Conservation (phyloP, 2,888 invertebrate species). For the Lasioglossum vierecki region DNA sequence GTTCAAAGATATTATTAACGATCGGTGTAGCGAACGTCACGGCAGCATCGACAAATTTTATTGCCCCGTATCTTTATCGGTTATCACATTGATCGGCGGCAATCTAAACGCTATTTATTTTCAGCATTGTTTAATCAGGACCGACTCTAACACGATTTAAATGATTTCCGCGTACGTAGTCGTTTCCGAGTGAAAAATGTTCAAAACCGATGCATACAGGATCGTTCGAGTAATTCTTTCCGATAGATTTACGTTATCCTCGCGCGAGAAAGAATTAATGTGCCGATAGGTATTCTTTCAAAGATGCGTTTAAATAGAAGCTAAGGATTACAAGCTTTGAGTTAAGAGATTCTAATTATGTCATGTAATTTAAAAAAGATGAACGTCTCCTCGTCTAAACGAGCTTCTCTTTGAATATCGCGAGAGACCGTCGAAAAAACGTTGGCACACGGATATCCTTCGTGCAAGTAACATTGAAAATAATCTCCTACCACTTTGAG, state of each 20-base stretch:
- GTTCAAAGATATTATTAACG: constrained; percentile 45
- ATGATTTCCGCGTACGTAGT: constrained; percentile 18
- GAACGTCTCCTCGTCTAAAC: constrained; percentile 22
- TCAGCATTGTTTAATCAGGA: constrained; percentile 40
- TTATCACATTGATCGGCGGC: constrained; percentile 65
- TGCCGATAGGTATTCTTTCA: constrained; percentile 34
- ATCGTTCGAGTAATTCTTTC: constrained; percentile 48
- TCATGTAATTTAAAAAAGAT: constrained; percentile 39
- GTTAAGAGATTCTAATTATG: constrained; percentile 51
- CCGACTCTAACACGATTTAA: constrained; percentile 26
- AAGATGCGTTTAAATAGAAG: constrained; percentile 49
- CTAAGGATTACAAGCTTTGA: constrained; percentile 50
- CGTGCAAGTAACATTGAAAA: constrained; percentile 40
- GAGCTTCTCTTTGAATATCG: constrained; percentile 18
- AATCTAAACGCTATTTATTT: constrained; percentile 50
- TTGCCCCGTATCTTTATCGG: constrained; percentile 46
- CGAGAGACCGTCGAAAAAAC: constrained; percentile 9
- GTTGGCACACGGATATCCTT: constrained; percentile 17
- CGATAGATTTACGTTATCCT: constrained; percentile 39
- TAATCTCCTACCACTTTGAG: constrained; percentile 25
- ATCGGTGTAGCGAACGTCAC: constrained; percentile 58
- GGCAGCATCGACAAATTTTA: constrained; percentile 63
- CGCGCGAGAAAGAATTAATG: constrained; percentile 32
- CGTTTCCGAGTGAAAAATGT: not conserved
- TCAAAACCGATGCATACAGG: constrained; percentile 20